Percentiles rank a stretch among this genome's conserved stretches.
phyloP scores from a whole-genome alignment of 2,797 vertebrate genomes.

The Megaceryle alcyon region DNA sequence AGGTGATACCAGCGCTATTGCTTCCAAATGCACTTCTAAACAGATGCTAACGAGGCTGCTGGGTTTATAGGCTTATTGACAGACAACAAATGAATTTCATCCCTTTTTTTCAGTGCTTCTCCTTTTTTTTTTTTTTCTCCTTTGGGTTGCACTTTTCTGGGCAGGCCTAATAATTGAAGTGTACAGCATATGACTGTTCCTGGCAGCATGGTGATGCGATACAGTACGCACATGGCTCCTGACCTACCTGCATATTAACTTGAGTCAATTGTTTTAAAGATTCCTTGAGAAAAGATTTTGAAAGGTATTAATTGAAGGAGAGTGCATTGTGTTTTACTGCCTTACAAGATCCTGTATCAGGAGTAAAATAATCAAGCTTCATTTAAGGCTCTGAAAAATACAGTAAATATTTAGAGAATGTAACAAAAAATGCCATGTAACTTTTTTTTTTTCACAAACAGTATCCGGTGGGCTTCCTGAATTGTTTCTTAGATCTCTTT shows the following conservation, averaged over 20 bases:
- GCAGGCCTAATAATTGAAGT: neutral
- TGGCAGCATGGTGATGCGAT: neutral
- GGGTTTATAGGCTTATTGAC: slow-evolving; percentile 26
- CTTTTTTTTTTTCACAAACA: neutral
- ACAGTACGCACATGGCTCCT: neutral
- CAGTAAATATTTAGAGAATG: neutral
- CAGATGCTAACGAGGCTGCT: neutral
- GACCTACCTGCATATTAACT: neutral
- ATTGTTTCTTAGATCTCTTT: neutral
- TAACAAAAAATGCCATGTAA: neutral
- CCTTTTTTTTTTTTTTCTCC: too few species aligned
- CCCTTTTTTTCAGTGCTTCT: neutral
- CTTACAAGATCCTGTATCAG: neutral
- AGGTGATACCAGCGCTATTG: neutral
- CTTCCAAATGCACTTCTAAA: neutral
- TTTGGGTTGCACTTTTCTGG: neutral
- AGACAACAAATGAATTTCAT: slow-evolving; percentile 27
- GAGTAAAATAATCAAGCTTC: neutral
- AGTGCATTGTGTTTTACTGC: neutral
- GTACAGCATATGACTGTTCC: neutral
- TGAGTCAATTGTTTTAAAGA: neutral
- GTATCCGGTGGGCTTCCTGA: neutral
- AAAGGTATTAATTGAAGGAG: neutral
- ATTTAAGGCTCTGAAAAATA: neutral
- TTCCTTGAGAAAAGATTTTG: neutral